Percentiles rank a stretch among this genome's conserved stretches.
Conservation (phyloP, 2,113 vertebrate species). For the Hippolais icterina region DNA sequence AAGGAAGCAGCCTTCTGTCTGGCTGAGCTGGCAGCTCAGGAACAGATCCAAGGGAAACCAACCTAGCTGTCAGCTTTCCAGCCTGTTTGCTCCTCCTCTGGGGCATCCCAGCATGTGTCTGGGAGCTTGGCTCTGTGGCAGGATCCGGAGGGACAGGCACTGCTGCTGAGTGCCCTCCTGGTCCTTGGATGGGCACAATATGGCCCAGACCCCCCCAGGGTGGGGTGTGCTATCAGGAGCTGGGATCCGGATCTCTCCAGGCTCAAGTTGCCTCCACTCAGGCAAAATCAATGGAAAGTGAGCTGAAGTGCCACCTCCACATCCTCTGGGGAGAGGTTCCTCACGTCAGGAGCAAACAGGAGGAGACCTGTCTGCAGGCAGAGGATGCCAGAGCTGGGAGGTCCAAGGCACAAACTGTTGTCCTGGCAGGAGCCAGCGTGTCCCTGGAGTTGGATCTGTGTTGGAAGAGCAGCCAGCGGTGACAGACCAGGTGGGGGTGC, state of each 20-base stretch:
- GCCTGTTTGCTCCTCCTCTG: neutral
- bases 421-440: neutral
- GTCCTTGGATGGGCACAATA: neutral
- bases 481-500: neutral
- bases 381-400: neutral
- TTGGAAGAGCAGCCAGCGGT: neutral
- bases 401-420: neutral
- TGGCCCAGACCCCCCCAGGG: no score
- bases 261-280: neutral
- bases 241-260: neutral
- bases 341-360: neutral
- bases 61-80: neutral
- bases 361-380: neutral
- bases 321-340: fast-evolving
- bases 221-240: fast-evolving
- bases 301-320: neutral
- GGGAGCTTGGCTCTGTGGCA: neutral
- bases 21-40: neutral
- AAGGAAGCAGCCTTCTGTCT: neutral
- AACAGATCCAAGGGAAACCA: neutral
- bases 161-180: neutral
- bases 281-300: neutral
- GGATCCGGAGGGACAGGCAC: neutral
- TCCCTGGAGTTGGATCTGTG: neutral
- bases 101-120: neutral